phyloP scores from a whole-genome alignment of 2,797 vertebrate genomes.

The Trachurus trachurus region DNA sequence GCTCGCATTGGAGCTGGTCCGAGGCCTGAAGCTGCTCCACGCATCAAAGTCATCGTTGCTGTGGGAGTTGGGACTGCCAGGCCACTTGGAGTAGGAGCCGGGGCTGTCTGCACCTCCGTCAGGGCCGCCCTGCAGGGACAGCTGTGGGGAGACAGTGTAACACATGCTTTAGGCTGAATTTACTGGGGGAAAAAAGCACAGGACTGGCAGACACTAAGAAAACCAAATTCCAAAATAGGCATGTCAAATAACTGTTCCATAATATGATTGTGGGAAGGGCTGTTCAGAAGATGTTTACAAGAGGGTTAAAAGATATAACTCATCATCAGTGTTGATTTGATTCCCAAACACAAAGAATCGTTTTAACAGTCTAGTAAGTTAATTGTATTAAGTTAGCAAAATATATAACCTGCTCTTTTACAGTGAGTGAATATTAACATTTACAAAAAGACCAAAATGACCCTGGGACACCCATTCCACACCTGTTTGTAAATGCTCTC shows the following conservation, averaged over 20 bases:
- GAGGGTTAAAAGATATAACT: too few species aligned
- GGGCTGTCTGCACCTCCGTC: slow-evolving; percentile 95
- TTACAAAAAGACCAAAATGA: not conserved
- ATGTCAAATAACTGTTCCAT: not conserved
- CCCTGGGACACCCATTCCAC: too few species aligned
- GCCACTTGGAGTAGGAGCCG: slow-evolving; percentile 96
- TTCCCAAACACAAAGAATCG: too few species aligned
- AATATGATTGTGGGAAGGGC: not conserved
- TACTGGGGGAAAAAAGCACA: not conserved
- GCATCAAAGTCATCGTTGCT: slow-evolving; percentile 98
- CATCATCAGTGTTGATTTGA: too few species aligned
- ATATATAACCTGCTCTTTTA: too few species aligned
- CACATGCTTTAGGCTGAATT: slow-evolving; percentile 17
- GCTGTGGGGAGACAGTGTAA: slow-evolving; percentile 63
- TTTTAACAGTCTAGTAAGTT: too few species aligned
- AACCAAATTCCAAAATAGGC: slow-evolving; percentile 1
- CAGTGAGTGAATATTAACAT: not conserved
- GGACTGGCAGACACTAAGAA: not conserved
- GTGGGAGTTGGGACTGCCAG: slow-evolving; percentile 97
- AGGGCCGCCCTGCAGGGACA: slow-evolving; percentile 92
- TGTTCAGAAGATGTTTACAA: too few species aligned
- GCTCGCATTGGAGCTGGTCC: slow-evolving; percentile 97
- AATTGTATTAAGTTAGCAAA: too few species aligned
- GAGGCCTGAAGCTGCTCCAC: slow-evolving; percentile 96
- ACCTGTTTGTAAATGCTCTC: not conserved